Evolutionary conservation across 2,888 invertebrate genomes (phyloP).

Genomic region (Limnephilus auricula): DNA sequence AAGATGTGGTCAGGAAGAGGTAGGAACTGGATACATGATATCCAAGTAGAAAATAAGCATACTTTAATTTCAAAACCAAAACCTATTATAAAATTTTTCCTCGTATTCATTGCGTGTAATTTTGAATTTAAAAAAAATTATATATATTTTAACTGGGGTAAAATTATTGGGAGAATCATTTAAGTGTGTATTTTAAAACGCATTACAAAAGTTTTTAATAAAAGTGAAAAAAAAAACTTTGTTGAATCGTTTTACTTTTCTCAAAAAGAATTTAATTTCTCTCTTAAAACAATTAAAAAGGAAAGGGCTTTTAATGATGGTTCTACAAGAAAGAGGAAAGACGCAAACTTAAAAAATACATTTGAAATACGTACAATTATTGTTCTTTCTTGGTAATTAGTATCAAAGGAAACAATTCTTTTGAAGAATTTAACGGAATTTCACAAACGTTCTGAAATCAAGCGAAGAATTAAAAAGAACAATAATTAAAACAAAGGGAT

Average conservation of each 20-base stretch:
- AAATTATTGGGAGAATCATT: background rate
- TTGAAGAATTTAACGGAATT: slow-evolving; percentile 3
- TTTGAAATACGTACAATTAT: background rate
- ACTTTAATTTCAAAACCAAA: too few relatives aligned
- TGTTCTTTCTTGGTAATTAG: background rate
- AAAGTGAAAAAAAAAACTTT: background rate
- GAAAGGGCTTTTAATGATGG: background rate
- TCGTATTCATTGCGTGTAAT: too few relatives aligned
- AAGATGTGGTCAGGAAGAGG: too few relatives aligned
- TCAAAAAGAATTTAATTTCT: background rate
- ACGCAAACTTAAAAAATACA: background rate
- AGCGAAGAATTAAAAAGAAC: slow-evolving; percentile 9
- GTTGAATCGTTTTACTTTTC: background rate
- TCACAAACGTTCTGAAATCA: slow-evolving; percentile 37
- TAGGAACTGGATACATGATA: too few relatives aligned
- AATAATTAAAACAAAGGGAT: background rate
- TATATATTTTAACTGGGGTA: too few relatives aligned
- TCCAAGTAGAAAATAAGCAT: too few relatives aligned
- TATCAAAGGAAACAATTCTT: slow-evolving; percentile 21
- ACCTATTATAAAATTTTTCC: too few relatives aligned
- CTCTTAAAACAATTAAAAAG: background rate
- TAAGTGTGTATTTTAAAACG: background rate
- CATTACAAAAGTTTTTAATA: background rate
- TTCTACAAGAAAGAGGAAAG: background rate
- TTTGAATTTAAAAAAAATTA: too few relatives aligned